A percentile compares a stretch with the other conserved stretches of the same genome.
phyloP scores from a whole-genome alignment of 1,140 invertebrate species.

The Anoplophora glabripennis region DNA sequence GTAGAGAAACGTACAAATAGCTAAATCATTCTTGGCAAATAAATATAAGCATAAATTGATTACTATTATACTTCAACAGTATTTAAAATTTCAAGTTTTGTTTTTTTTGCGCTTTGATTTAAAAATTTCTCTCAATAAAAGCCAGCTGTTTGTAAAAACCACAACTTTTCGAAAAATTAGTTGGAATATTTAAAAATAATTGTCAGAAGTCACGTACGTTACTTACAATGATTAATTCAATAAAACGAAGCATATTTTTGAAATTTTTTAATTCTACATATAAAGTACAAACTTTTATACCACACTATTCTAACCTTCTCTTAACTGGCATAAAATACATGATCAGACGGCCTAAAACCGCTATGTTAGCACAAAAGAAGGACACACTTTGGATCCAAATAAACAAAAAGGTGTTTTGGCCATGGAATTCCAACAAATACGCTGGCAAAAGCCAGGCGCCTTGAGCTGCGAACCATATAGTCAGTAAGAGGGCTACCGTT shows the following conservation, averaged over 20 bases:
- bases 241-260: not conserved
- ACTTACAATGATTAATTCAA: too few species aligned
- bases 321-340: constrained; percentile 38
- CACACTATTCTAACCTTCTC: not conserved
- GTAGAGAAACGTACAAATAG: too few species aligned
- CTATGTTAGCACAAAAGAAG: constrained; percentile 77
- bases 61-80: too few species aligned
- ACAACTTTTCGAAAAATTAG: too few species aligned
- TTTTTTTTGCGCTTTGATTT: too few species aligned
- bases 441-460: constrained; percentile 85
- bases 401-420: constrained; percentile 74
- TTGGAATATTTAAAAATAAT: too few species aligned
- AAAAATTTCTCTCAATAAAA: too few species aligned
- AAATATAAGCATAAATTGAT: too few species aligned
- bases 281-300: not conserved
- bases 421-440: constrained; percentile 88
- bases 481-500: constrained; percentile 51
- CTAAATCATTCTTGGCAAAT: too few species aligned
- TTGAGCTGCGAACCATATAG: constrained; percentile 78
- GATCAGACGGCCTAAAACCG: constrained; percentile 67
- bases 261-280: not conserved
- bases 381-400: constrained; percentile 75
- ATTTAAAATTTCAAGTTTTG: too few species aligned
- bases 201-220: too few species aligned
- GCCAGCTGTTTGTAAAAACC: too few species aligned